A percentile compares a stretch with the other conserved stretches of the same genome.
Conservation (phyloP, 1,140 invertebrate genomes). For the Coptotermes formosanus region DNA sequence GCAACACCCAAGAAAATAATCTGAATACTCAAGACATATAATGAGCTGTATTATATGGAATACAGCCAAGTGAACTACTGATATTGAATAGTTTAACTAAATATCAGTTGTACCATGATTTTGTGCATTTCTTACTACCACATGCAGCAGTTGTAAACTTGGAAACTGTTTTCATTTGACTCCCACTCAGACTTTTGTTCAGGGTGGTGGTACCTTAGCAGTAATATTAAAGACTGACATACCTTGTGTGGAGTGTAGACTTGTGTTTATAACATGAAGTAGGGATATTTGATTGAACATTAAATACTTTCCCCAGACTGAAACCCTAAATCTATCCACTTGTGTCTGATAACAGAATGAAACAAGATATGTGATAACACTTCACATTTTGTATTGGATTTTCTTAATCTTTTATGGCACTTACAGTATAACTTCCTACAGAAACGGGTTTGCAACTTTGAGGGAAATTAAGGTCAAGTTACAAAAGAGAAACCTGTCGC, state of each 20-base stretch:
- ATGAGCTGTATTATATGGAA: no score
- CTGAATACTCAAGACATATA: no score
- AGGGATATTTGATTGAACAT: no score
- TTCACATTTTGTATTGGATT: neutral
- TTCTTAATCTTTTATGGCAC: neutral
- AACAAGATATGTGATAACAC: neutral
- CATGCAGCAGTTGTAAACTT: no score
- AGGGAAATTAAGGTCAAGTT: neutral
- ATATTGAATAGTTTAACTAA: no score
- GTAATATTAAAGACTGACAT: conserved; percentile 8
- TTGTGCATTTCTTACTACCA: no score
- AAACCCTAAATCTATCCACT: no score
- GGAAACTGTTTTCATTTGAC: neutral
- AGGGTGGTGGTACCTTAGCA: neutral
- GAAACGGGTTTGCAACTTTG: neutral
- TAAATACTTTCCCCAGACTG: no score
- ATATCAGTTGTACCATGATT: no score
- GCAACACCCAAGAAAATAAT: no score
- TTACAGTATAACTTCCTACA: neutral
- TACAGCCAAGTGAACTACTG: no score
- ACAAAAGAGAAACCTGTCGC: neutral
- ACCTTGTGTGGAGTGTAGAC: neutral
- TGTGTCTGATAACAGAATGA: neutral
- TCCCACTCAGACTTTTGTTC: neutral
- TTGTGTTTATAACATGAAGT: neutral